Evolutionary conservation across 2,888 invertebrate genomes (phyloP), one percentile per base, ranked within the genome.

Genomic region (Tanypteryx hageni): DNA sequence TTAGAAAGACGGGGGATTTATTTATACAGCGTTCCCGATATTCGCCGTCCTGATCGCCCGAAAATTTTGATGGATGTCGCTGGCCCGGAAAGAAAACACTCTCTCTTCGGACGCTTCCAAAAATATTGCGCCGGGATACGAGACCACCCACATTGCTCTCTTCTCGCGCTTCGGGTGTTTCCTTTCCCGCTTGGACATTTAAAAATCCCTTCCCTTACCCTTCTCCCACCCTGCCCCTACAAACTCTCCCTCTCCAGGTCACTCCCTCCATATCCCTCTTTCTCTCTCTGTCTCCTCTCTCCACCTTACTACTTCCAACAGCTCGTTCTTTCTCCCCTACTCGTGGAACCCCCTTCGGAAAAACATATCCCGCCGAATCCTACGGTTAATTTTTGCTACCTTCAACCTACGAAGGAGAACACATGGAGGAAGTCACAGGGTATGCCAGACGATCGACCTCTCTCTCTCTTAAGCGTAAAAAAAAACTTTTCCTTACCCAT

Each of bases 311-410:
- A 44, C 44, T 44, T 44, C 44, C 44, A 44, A 44, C 44, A 44
- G 44, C 44, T 44, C 44, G 44, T 44, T 44, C 44, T 44, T 44
- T 44, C 44, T 44, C 44, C 44, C 44, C 44, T 44, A 44, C 44
- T 44, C 44, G 44, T 44, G 5, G 44, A 44, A 44, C 44, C 44
- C 16, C 76, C 76, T 27, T 27, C 76, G 27, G 27, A 76, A 76
- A 76, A 76, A 76, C 76, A 76, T 76, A 76, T 76, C 76, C 76
- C 76, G 13, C 76, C 76, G 76, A 76, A 76, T 76, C 76, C 76
- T 76, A 76, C 76, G 76, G 76, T 76, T 76, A 76, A 76, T 76
- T 76, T 76, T 76, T 76, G 76, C 76, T 76, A 76, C 76, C 76
- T 76, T 76, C 76, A 76, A 22, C 76, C 27, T 27, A 76, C 76